Base-by-base conservation (phyloP, 2,113 vertebrate genomes). In the Trinectes maculatus region DNA sequence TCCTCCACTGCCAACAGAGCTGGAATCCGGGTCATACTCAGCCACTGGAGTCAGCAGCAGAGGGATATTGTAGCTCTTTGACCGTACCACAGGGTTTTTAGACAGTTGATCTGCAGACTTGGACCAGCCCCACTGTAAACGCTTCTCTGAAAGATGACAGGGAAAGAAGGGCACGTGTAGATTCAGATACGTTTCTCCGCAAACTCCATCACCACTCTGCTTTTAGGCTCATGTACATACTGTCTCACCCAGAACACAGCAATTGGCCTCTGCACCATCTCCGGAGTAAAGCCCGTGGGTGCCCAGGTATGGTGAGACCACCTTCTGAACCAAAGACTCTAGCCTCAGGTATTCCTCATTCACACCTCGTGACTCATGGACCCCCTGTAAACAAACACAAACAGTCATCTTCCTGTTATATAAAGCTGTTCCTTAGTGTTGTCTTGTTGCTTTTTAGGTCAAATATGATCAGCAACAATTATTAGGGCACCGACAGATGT, bases 21-120 rank as follows among this genome's bases (percentile, higher is more conserved):
- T 77, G 49, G 86, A 86, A 82, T 99, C 97, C 0, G 92, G 91
- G 77, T 99, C 97, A 0, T 96, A 98, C 89, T 99, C 97, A 0
- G 93, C 96, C 74, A 98, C 96, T 0, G 97, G 97, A 0, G 96
- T 98, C 86, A 98, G 93, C 89, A 98, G 90, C 0, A 91, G 69
- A 39, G 96, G 97, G 1, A 96, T 97, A 71, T 98, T 99, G 92
- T 98, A 98, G 87, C 96, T 99, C 85, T 96, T 98, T 0, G 97
- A 98, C 11, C 96, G 93, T 67, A 98, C 96, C 77, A 98, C 96
- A 0, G 96, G 95, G 81, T 96, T 98, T 91, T 95, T 97, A 67
- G 93, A 89, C 0, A 89, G 81, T 57, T 93, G 69, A 8, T 98
- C 96, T 1, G 91, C 93, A 0, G 95, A 89, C 67, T 94, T 97